Percentiles rank a stretch among this genome's conserved stretches.
These are phyloP conservation scores for Hybos culiciformis DNA, from an alignment of 2,888 invertebrate species.

Conservation along the genomic window DNA sequence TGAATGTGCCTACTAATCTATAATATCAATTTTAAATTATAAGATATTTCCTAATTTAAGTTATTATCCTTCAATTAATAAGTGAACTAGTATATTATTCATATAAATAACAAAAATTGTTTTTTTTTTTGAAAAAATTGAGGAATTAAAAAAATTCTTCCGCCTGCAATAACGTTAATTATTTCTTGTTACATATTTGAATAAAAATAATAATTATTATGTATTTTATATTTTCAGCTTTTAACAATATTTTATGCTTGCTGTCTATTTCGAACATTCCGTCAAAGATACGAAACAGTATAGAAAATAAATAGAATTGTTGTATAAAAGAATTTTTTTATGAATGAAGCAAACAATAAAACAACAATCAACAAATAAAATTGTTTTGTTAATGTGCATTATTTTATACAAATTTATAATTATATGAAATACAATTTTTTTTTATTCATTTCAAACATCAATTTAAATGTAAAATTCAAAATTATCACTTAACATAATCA, in stretches of 20 bases:
- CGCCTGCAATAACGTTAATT: too few species aligned
- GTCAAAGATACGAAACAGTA: constrained; percentile 80
- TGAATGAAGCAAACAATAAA: not conserved
- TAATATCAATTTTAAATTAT: too few species aligned
- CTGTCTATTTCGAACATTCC: constrained; percentile 82
- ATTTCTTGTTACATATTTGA: too few species aligned
- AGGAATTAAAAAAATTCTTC: too few species aligned
- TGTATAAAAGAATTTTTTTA: not conserved
- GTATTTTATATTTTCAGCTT: constrained; percentile 43
- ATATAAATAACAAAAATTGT: too few species aligned
- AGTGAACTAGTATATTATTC: too few species aligned
- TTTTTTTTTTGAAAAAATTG: too few species aligned
- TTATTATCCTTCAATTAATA: too few species aligned
- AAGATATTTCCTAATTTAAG: too few species aligned
- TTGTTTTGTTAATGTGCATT: too few species aligned
- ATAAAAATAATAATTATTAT: not conserved
- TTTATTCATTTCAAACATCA: not conserved
- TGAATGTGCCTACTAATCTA: too few species aligned
- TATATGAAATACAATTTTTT: not conserved
- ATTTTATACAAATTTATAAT: too few species aligned
- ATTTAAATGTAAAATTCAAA: not conserved
- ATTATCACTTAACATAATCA: not conserved
- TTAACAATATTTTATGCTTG: constrained; percentile 86
- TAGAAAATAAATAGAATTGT: constrained; percentile 32
- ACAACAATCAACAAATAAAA: not conserved